These are phyloP conservation scores for Paralichthys olivaceus DNA, from an alignment of 2,113 vertebrate species.

Conservation along the genomic window DNA sequence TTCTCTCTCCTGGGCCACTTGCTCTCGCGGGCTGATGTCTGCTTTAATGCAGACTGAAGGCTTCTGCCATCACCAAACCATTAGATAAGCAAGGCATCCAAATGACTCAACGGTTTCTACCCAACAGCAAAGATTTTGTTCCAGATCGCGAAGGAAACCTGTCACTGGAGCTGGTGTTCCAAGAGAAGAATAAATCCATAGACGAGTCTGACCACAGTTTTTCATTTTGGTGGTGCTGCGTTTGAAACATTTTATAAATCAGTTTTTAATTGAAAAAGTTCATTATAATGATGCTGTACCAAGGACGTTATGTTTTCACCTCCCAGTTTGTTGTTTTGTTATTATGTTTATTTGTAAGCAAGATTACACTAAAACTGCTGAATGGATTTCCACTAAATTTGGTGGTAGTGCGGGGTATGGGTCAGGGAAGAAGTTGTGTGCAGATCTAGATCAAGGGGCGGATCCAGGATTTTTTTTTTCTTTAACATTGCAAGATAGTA, in stretches of 20 bases:
- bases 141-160: slow-evolving; percentile 40
- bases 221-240: not conserved
- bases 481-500: not conserved
- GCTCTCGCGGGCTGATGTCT: slow-evolving; percentile 63
- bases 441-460: no score
- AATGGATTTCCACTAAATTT: not conserved
- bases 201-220: slow-evolving; percentile 1
- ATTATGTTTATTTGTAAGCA: not conserved
- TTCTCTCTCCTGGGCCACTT: slow-evolving; percentile 73
- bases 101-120: slow-evolving; percentile 72
- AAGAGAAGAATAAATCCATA: slow-evolving; percentile 14
- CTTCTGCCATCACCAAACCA: slow-evolving; percentile 69
- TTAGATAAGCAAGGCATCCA: slow-evolving; percentile 73
- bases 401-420: not conserved
- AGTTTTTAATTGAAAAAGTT: not conserved
- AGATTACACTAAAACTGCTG: no score
- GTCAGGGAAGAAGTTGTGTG: not conserved
- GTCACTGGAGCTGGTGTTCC: slow-evolving; percentile 44
- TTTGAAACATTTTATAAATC: no score
- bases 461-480: no score
- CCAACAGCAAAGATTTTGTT: slow-evolving; percentile 54
- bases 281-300: not conserved
- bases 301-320: not conserved
- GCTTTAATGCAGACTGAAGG: slow-evolving; percentile 75
- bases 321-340: not conserved